These are phyloP conservation scores for Gallinago jamesoni DNA, from an alignment of 2,113 vertebrate genomes.

Conservation along the genomic window DNA sequence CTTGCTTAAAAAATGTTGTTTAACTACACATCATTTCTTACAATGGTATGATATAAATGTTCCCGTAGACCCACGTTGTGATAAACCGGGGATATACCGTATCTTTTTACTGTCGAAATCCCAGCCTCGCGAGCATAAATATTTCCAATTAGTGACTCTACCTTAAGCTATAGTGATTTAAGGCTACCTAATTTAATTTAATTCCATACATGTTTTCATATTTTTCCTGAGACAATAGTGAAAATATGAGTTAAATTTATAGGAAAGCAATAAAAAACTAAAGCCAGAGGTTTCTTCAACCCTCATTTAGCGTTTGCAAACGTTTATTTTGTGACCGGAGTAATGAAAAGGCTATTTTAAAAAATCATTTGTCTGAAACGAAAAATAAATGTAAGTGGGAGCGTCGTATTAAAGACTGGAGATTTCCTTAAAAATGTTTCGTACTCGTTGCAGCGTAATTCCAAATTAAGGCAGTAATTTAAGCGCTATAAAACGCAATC, in stretches of 20 bases:
- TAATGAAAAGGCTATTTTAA: not conserved
- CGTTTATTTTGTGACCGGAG: not conserved
- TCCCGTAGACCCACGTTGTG: not conserved
- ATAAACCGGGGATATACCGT: not conserved
- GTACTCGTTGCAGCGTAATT: not conserved
- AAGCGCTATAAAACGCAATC: not conserved
- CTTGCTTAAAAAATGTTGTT: conserved; percentile 62
- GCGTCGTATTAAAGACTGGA: not conserved
- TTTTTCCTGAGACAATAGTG: conserved; percentile 33
- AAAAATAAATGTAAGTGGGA: conserved; percentile 7
- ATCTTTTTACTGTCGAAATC: conserved; percentile 1
- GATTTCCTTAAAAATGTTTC: not conserved
- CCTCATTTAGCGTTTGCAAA: conserved; percentile 18
- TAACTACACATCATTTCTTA: conserved; percentile 62
- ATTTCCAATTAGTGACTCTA: conserved; percentile 21
- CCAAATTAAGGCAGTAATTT: not conserved
- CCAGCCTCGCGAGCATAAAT: not conserved
- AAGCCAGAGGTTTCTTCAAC: conserved; percentile 35
- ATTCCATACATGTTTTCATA: conserved; percentile 8
- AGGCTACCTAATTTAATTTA: not conserved
- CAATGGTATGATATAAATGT: not conserved
- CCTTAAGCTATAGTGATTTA: conserved; percentile 19
- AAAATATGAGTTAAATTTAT: conserved; percentile 15
- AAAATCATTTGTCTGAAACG: conserved; percentile 16
- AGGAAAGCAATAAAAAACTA: conserved; percentile 7